These are phyloP conservation scores for Lasioglossum pauxillum DNA, from an alignment of 2,888 invertebrate genomes.

Conservation along the genomic window DNA sequence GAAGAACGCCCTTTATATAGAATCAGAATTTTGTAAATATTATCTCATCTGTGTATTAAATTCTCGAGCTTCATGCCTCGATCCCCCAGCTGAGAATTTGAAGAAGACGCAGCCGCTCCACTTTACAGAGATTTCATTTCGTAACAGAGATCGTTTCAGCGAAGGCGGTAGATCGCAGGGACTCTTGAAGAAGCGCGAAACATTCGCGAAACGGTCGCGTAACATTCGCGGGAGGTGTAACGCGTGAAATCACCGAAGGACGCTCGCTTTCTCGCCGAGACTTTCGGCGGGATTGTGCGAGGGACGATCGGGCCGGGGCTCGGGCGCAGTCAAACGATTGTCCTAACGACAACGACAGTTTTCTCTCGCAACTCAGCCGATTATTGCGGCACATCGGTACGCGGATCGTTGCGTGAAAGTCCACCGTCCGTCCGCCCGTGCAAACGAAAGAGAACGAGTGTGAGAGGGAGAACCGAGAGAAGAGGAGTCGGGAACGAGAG, in stretches of 20 bases:
- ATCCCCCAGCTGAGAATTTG: not conserved
- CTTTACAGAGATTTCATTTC: not conserved
- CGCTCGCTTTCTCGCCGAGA: slow-evolving; percentile 59
- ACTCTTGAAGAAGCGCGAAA: not conserved
- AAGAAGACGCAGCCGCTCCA: not conserved
- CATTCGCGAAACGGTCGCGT: not conserved
- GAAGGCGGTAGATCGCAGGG: not conserved
- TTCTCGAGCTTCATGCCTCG: not conserved
- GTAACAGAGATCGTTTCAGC: not conserved
- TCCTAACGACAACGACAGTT: slow-evolving; percentile 54
- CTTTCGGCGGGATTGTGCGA: slow-evolving; percentile 37
- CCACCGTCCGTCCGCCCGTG: slow-evolving; percentile 55
- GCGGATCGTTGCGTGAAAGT: slow-evolving; percentile 72
- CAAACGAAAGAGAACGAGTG: not conserved
- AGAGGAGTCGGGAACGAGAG: not conserved
- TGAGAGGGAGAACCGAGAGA: not conserved
- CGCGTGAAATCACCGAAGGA: slow-evolving; percentile 47
- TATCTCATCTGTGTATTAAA: not conserved
- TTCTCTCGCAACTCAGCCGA: slow-evolving; percentile 72
- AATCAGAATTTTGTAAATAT: too few relatives aligned
- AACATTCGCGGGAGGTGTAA: slow-evolving; percentile 4
- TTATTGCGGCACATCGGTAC: slow-evolving; percentile 73
- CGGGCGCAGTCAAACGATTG: slow-evolving; percentile 41
- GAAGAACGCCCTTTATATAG: not conserved
- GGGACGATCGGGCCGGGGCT: not conserved